Percentiles rank a stretch among this genome's conserved stretches.
Evolutionary conservation across 2,888 invertebrate genomes (phyloP).

Genomic region (Euzetes globulus): DNA sequence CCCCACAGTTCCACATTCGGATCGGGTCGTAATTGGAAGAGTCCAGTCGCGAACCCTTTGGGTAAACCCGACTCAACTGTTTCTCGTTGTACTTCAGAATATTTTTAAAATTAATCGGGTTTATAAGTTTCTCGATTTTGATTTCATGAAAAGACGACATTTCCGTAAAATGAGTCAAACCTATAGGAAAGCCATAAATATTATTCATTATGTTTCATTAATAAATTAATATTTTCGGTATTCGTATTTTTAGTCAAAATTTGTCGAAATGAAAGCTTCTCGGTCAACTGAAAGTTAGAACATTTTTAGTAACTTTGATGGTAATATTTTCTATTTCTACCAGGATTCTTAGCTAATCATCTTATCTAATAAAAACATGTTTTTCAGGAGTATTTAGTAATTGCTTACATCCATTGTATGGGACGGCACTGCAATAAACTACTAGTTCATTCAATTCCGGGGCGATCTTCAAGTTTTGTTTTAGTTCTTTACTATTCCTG

Average conservation of each 20-base stretch:
- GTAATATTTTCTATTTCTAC: too few relatives aligned
- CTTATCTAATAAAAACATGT: too few relatives aligned
- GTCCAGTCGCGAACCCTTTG: constrained; percentile 77
- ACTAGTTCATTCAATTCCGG: constrained; percentile 95
- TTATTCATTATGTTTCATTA: too few relatives aligned
- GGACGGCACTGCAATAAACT: constrained; percentile 84
- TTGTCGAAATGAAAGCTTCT: too few relatives aligned
- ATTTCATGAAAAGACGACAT: constrained; percentile 98
- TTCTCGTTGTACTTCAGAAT: constrained; percentile 47
- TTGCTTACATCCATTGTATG: constrained; percentile 63
- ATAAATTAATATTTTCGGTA: too few relatives aligned
- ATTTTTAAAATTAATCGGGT: constrained; percentile 45
- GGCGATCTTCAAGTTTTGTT: constrained; percentile 80
- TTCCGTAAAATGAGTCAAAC: constrained; percentile 65
- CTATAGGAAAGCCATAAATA: too few relatives aligned
- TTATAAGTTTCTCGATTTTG: constrained; percentile 83
- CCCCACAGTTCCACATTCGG: constrained; percentile 89
- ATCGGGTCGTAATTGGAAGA: constrained; percentile 95
- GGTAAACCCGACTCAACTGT: constrained; percentile 90
- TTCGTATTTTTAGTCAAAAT: too few relatives aligned
- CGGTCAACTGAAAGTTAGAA: too few relatives aligned
- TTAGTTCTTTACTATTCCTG: constrained; percentile 61
- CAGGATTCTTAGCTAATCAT: too few relatives aligned
- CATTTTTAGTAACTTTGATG: too few relatives aligned
- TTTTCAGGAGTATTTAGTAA: too few relatives aligned